A percentile compares a stretch with the other conserved stretches of the same genome.
phyloP scores from a whole-genome alignment of 2,113 vertebrate genomes.

The Anas platyrhynchos region DNA sequence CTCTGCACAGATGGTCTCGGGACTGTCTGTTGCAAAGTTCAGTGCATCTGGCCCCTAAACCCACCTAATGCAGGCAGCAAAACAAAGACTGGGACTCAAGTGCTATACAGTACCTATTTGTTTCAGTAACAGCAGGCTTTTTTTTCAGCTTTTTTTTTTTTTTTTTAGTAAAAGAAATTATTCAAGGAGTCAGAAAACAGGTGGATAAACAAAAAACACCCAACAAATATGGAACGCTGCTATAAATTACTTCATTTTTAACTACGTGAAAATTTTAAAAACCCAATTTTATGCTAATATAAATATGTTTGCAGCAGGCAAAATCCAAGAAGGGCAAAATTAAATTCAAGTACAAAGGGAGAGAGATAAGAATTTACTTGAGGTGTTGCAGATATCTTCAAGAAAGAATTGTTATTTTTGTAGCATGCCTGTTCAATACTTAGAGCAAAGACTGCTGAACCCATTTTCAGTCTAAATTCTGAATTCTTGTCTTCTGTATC shows the following conservation, averaged over 20 bases:
- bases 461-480: background rate
- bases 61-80: conserved; percentile 71
- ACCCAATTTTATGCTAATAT: background rate
- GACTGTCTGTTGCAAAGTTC: conserved; percentile 76
- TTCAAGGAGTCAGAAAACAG: conserved; percentile 75
- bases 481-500: background rate
- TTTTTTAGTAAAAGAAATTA: conserved; percentile 48
- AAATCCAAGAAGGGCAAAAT: background rate
- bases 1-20: conserved; percentile 79
- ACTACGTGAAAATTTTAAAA: background rate
- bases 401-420: background rate
- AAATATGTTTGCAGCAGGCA: background rate
- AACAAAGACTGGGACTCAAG: conserved; percentile 73
- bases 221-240: background rate
- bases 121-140: conserved; percentile 76
- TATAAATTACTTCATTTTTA: conserved; percentile 20
- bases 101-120: conserved; percentile 75
- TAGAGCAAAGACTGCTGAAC: background rate
- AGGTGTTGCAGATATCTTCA: background rate
- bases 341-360: background rate
- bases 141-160: background rate
- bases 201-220: conserved; percentile 75
- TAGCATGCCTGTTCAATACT: background rate
- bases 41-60: conserved; percentile 77
- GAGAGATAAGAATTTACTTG: background rate